Percentiles rank a stretch among this genome's conserved stretches.
Conservation (phyloP, 2,888 invertebrate genomes). For the Hetaerina titia region DNA sequence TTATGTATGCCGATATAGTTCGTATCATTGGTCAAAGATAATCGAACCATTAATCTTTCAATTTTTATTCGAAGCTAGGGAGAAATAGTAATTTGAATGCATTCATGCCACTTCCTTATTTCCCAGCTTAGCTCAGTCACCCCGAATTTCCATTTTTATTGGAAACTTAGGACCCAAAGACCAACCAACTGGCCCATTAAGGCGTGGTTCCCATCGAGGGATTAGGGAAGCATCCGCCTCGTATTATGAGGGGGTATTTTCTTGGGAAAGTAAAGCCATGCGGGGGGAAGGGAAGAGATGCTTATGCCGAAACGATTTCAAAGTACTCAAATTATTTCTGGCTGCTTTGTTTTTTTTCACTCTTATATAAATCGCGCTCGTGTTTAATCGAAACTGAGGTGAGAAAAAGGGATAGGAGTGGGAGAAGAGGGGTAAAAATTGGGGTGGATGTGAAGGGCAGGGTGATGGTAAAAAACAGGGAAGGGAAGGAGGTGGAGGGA, state of each 20-base stretch:
- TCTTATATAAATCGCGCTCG: neutral
- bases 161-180: neutral
- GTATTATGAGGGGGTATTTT: neutral
- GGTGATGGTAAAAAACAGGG: neutral
- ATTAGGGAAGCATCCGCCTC: neutral
- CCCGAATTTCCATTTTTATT: slow-evolving; percentile 33
- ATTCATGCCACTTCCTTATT: neutral
- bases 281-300: neutral
- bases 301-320: neutral
- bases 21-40: neutral
- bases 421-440: neutral
- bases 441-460: neutral
- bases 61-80: neutral
- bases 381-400: neutral
- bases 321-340: neutral
- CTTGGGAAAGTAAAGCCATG: neutral
- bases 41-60: neutral
- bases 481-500: neutral
- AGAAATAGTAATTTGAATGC: neutral
- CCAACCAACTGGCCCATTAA: slow-evolving; percentile 21
- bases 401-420: neutral
- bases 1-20: neutral
- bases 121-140: neutral
- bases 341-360: neutral
- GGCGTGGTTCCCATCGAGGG: neutral